Percentiles rank a stretch among this genome's conserved stretches.
These are phyloP conservation scores for Oplegnathus fasciatus DNA, from an alignment of 2,113 vertebrate genomes.

Conservation along the genomic window DNA sequence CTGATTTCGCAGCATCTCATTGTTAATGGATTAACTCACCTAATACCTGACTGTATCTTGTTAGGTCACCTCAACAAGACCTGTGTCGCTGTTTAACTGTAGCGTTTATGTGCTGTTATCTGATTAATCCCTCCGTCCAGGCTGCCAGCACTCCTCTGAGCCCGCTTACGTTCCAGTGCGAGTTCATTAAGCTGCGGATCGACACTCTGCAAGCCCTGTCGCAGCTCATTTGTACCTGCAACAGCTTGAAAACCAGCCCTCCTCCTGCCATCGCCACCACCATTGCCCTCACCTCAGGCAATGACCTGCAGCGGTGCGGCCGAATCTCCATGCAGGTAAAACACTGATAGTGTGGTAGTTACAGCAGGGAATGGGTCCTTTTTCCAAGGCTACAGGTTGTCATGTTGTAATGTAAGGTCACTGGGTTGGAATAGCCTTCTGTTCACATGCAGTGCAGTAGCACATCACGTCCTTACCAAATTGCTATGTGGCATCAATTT, in stretches of 20 bases:
- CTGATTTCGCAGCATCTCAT: constrained; percentile 3
- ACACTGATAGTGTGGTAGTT: too few relatives aligned
- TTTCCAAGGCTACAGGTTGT: background rate
- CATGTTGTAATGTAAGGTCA: too few relatives aligned
- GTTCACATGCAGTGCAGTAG: too few relatives aligned
- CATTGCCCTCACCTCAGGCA: constrained; percentile 92
- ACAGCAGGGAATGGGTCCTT: too few relatives aligned
- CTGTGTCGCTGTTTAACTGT: background rate
- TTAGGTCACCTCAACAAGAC: constrained; percentile 8
- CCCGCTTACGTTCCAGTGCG: constrained; percentile 97
- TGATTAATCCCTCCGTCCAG: constrained; percentile 79
- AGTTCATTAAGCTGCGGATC: constrained; percentile 97
- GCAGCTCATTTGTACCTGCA: constrained; percentile 98
- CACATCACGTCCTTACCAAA: background rate
- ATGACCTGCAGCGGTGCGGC: constrained; percentile 95
- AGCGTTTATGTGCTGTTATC: constrained; percentile 18
- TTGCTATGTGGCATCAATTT: background rate
- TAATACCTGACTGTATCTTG: constrained; percentile 10
- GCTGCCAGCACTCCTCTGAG: constrained; percentile 97
- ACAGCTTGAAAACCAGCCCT: constrained; percentile 97
- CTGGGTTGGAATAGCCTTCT: too few relatives aligned
- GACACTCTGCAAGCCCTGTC: constrained; percentile 97
- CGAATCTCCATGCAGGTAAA: constrained; percentile 95
- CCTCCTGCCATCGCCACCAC: constrained; percentile 98
- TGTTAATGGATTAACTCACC: constrained; percentile 24